These are phyloP conservation scores for Aurelia coerulea DNA, from an alignment of 30 jellyfish, hydroid and myxozoan species.

Conservation along the genomic window DNA sequence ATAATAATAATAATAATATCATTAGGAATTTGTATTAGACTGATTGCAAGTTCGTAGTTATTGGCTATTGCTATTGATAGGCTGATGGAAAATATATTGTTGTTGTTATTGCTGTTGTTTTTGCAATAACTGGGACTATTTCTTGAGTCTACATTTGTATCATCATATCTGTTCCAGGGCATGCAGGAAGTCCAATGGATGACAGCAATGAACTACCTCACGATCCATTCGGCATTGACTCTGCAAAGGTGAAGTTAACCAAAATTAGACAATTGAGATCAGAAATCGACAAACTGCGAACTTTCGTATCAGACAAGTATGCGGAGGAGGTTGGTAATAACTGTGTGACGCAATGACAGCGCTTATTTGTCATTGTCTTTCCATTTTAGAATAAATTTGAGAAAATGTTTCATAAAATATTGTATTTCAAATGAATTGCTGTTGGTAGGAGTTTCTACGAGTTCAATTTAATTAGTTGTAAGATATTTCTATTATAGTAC, in stretches of 20 bases:
- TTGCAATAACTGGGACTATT: too few relatives aligned
- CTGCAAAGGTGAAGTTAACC: conserved; percentile 46
- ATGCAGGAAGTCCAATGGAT: neutral
- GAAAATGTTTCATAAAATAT: conserved; percentile 4
- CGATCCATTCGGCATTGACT: conserved; percentile 50
- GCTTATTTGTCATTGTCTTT: neutral
- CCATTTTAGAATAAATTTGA: neutral
- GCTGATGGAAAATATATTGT: too few relatives aligned
- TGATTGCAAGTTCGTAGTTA: too few relatives aligned
- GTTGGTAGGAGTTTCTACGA: neutral
- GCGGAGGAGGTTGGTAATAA: conserved; percentile 96
- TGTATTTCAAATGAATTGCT: neutral
- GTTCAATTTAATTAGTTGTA: too few relatives aligned
- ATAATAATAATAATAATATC: too few relatives aligned
- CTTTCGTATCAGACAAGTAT: conserved; percentile 85
- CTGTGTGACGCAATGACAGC: conserved; percentile 78
- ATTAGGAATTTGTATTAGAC: too few relatives aligned
- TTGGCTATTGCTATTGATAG: too few relatives aligned
- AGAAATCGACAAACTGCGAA: conserved; percentile 75
- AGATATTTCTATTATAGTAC: too few relatives aligned
- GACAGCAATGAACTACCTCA: conserved; percentile 11
- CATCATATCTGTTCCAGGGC: conserved; percentile 1
- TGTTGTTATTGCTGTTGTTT: too few relatives aligned
- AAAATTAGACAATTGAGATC: conserved; percentile 61
- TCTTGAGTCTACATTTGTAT: too few relatives aligned